Percentiles rank a stretch among this genome's conserved stretches.
Conservation (phyloP, 2,888 invertebrate genomes). For the Parasteatoda lunata region DNA sequence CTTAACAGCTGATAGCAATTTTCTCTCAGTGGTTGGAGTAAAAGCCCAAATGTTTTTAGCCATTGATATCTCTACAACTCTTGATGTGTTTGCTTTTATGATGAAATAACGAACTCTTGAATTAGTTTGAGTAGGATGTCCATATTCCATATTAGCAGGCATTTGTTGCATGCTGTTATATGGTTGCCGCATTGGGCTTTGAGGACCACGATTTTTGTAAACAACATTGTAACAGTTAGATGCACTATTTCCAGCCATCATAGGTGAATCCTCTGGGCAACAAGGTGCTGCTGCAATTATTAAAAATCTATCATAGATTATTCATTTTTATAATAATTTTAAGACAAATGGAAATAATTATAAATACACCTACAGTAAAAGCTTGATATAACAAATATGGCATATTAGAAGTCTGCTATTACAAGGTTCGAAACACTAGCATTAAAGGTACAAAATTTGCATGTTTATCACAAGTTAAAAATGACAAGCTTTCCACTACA, state of each 20-base stretch:
- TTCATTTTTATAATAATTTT: too few relatives aligned
- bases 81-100: slow-evolving; percentile 79
- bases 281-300: slow-evolving; percentile 33
- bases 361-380: too few relatives aligned
- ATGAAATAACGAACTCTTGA: slow-evolving; percentile 77
- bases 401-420: too few relatives aligned
- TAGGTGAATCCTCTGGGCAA: slow-evolving; percentile 68
- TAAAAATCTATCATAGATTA: background rate
- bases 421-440: too few relatives aligned
- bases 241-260: slow-evolving; percentile 37
- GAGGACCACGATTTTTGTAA: slow-evolving; percentile 67
- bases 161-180: slow-evolving; percentile 18
- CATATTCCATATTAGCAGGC: slow-evolving; percentile 27
- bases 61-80: slow-evolving; percentile 78
- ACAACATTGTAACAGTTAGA: slow-evolving; percentile 64
- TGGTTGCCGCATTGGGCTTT: slow-evolving; percentile 62
- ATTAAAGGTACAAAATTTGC: too few relatives aligned
- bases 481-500: too few relatives aligned
- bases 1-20: slow-evolving; percentile 79
- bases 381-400: too few relatives aligned
- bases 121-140: slow-evolving; percentile 7
- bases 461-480: too few relatives aligned
- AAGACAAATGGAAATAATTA: too few relatives aligned
- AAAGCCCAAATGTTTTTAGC: slow-evolving; percentile 79
- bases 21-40: slow-evolving; percentile 79